phyloP scores from a whole-genome alignment of 2,113 vertebrate species.

The Agelaius tricolor region DNA sequence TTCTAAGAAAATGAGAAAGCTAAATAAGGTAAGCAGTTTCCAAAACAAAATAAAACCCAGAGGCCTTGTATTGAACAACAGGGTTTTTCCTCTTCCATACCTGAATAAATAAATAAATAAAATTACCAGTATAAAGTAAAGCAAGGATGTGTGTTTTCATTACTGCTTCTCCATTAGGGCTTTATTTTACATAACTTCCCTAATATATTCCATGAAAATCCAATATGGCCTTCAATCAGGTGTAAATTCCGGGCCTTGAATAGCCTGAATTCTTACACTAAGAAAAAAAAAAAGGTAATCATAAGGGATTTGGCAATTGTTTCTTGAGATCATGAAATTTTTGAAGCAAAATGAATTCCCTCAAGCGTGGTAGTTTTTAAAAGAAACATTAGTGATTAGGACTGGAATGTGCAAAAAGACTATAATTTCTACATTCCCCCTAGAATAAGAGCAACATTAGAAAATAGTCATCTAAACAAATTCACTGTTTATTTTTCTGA shows the following conservation, averaged over 20 bases:
- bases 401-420: background rate
- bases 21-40: background rate
- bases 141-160: background rate
- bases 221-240: background rate
- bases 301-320: background rate
- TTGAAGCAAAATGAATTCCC: background rate
- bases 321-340: background rate
- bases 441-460: background rate
- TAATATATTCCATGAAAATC: background rate
- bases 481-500: background rate
- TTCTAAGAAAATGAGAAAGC: background rate
- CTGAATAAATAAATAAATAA: background rate
- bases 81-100: background rate
- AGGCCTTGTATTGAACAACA: background rate
- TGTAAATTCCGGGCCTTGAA: background rate
- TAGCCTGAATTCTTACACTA: background rate
- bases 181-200: background rate
- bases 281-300: background rate
- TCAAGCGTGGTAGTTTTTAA: background rate
- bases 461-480: background rate
- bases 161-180: background rate
- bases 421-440: background rate
- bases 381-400: background rate
- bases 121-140: background rate
- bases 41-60: background rate